These are phyloP conservation scores for Sarcophaga variegata DNA, from an alignment of 2,888 invertebrate species.

Conservation along the genomic window DNA sequence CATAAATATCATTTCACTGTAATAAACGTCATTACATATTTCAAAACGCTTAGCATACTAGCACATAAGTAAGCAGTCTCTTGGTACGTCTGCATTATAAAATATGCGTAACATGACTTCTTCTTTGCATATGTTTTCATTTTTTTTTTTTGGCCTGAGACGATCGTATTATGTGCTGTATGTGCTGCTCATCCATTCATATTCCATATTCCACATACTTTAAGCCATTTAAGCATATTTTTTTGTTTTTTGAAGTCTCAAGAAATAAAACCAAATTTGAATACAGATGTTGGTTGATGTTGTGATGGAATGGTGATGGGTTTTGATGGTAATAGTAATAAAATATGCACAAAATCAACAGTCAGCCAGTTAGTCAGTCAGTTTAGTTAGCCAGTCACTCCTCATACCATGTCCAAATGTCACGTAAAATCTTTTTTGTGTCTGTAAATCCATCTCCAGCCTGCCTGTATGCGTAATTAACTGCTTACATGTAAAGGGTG, in stretches of 20 bases:
- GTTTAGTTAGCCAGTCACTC: neutral
- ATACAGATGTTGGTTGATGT: no score
- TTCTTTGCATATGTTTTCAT: conserved; percentile 19
- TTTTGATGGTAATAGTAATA: neutral
- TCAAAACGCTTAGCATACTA: no score
- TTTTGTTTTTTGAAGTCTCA: neutral
- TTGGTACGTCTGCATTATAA: conserved; percentile 37
- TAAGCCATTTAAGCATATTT: no score
- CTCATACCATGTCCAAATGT: conserved; percentile 17
- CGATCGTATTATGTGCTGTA: conserved; percentile 39
- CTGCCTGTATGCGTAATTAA: conserved; percentile 18
- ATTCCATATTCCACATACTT: no score
- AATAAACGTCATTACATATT: conserved; percentile 44
- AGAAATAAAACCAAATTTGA: no score
- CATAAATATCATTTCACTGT: conserved; percentile 22
- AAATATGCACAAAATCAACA: conserved; percentile 47
- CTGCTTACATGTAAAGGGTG: neutral
- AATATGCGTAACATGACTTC: conserved; percentile 67
- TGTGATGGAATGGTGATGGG: conserved; percentile 17
- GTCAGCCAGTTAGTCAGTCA: conserved; percentile 24
- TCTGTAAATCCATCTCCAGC: neutral
- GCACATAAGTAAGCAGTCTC: neutral
- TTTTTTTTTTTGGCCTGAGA: conserved; percentile 24
- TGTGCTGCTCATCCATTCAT: neutral
- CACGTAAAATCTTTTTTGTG: conserved; percentile 5